phyloP scores from a whole-genome alignment of 2,797 vertebrate species.

The Mycteria americana region DNA sequence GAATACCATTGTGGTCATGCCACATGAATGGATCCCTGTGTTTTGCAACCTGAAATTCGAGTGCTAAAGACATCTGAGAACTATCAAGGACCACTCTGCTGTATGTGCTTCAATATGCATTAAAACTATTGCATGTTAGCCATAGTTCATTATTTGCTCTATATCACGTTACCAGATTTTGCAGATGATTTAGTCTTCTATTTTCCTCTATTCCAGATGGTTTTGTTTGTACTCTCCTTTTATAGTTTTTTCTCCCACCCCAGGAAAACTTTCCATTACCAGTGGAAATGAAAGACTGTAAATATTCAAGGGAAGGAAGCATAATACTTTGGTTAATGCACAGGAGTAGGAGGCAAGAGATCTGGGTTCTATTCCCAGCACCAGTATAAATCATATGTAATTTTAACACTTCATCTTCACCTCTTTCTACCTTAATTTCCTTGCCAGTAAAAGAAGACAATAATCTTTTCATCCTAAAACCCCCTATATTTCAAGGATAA shows the following conservation, averaged over 20 bases:
- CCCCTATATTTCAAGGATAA: background rate
- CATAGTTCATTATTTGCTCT: background rate
- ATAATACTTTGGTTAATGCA: background rate
- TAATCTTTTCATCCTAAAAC: background rate
- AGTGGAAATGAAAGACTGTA: conserved; percentile 2
- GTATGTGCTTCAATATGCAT: background rate
- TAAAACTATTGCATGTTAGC: background rate
- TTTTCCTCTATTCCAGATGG: background rate
- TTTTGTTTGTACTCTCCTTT: background rate
- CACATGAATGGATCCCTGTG: background rate
- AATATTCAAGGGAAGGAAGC: background rate
- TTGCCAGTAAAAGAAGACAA: background rate
- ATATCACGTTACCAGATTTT: background rate
- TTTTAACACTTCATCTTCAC: background rate
- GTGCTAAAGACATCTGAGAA: background rate
- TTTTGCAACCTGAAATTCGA: background rate
- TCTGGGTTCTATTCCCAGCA: background rate
- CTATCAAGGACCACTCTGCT: background rate
- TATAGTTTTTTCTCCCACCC: background rate
- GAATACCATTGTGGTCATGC: background rate
- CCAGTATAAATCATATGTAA: background rate
- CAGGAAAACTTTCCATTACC: background rate
- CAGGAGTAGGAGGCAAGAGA: background rate
- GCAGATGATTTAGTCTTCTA: background rate
- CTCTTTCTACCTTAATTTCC: background rate